Evolutionary conservation across 2,113 vertebrate genomes (phyloP).

Genomic region (Mesitornis unicolor): DNA sequence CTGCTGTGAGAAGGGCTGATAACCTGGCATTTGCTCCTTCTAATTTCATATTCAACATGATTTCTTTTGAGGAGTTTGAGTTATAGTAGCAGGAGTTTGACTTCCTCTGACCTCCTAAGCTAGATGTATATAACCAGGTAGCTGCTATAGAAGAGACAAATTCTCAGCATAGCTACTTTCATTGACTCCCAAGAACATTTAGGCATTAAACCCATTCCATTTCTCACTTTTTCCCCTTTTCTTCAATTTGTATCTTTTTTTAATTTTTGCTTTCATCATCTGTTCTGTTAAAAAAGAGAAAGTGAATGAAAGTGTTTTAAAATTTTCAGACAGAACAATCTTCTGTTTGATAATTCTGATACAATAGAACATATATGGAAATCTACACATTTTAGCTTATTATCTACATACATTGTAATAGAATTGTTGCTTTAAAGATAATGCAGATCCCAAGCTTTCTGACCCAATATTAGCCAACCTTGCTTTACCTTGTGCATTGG

Average conservation of each 20-base stretch:
- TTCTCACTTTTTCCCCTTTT: background rate
- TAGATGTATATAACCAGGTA: background rate
- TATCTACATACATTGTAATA: background rate
- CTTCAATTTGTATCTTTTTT: rapidly evolving
- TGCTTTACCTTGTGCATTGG: background rate
- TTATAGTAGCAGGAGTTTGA: background rate
- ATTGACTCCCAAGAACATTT: background rate
- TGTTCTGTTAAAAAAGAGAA: background rate
- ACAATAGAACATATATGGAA: background rate
- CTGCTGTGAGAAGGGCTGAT: background rate
- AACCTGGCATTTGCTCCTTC: background rate
- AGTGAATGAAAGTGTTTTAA: rapidly evolving
- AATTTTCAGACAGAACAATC: background rate
- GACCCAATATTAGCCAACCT: background rate
- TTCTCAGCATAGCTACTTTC: background rate
- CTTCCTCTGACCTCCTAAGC: background rate
- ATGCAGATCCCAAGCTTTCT: background rate
- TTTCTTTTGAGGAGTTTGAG: background rate
- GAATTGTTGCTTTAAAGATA: background rate
- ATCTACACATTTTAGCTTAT: background rate
- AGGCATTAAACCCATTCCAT: background rate
- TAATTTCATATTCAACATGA: background rate
- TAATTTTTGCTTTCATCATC: background rate
- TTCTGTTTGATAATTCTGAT: background rate
- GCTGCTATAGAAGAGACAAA: background rate